Percentiles rank a stretch among this genome's conserved stretches.
These are phyloP conservation scores for Rhabdornis inornatus DNA, from an alignment of 2,113 vertebrate species.

Conservation along the genomic window DNA sequence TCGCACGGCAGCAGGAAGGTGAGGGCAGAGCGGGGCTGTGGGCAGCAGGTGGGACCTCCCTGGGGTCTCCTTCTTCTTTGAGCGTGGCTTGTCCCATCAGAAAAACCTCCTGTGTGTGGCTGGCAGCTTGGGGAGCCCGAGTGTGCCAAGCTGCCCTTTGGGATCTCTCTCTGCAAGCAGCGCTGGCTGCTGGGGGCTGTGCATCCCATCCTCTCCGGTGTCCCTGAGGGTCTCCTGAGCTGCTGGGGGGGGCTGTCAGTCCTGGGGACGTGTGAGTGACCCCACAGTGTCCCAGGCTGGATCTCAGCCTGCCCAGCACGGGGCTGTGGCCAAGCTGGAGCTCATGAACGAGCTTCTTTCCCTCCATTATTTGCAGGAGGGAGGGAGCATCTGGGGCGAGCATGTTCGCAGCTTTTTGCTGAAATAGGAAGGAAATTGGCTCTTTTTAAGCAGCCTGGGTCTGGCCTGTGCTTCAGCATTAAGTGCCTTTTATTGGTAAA, in stretches of 20 bases:
- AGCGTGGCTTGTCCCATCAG: fast-evolving
- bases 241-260: neutral
- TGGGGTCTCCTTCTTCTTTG: neutral
- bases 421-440: constrained; percentile 7
- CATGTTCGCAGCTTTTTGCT: neutral
- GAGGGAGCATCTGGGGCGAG: neutral
- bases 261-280: fast-evolving
- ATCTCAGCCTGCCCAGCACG: neutral
- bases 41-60: too few species aligned
- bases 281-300: neutral
- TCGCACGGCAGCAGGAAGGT: constrained; percentile 84
- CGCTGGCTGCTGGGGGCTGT: neutral
- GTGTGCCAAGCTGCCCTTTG: neutral
- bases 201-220: fast-evolving
- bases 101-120: fast-evolving
- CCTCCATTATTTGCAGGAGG: neutral
- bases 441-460: neutral
- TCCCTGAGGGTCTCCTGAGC: neutral
- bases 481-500: constrained; percentile 38
- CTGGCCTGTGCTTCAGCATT: neutral
- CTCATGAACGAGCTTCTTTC: neutral
- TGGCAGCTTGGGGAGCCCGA: fast-evolving
- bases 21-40: neutral
- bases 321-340: neutral
- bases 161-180: neutral